Evolutionary conservation across 2,113 vertebrate genomes (phyloP), one percentile per base, ranked within the genome.

Genomic region (Ptilorrhoa leucosticta): DNA sequence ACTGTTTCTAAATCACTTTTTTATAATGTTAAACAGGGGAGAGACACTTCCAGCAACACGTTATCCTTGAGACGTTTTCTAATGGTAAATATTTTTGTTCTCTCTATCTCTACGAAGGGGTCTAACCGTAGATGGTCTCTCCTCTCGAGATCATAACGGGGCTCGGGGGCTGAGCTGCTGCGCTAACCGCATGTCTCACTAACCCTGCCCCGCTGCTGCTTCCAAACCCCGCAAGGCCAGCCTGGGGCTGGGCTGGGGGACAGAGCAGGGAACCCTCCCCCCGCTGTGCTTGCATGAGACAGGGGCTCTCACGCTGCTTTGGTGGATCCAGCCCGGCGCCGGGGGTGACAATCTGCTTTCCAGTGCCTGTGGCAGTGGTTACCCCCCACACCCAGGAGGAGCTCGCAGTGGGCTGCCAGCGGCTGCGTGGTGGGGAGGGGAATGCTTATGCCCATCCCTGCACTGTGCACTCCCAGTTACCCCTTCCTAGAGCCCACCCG

Each of bases 51-150:
- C 99, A 98, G 98, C 98, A 99, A 98, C 98, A 97, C 98, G 97
- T 98, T 98, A 97, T 98, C 97, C 98, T 98, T 97, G 98, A 99
- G 98, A 98, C 98, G 98, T 99, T 99, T 98, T 99, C 99, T 98
- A 99, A 99, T 99, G 99, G 99, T 99, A 99, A 99, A 99, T 99
- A 99, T 99, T 94, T 97, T 97, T 96, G 98, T 98, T 97, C 97
- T 97, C 96, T 85, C 96, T 97, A 90, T 96, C 96, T 97, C 95
- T 96, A 30, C 31, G 5, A 83, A 90, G 96, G 90, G 95, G 70
- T 91, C 95, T 97, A 97, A 97, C 96, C 5, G 4, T 79, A 81
- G 96, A 64, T 8, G 72, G 58, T 85, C 94, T 88, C 91, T 96
- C 96, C 95, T 79, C 94, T 95, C 33, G 90, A 90, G 97, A 95